Evolutionary conservation across 1,140 invertebrate genomes (phyloP).

Genomic region (Lepidotrigona ventralis): DNA sequence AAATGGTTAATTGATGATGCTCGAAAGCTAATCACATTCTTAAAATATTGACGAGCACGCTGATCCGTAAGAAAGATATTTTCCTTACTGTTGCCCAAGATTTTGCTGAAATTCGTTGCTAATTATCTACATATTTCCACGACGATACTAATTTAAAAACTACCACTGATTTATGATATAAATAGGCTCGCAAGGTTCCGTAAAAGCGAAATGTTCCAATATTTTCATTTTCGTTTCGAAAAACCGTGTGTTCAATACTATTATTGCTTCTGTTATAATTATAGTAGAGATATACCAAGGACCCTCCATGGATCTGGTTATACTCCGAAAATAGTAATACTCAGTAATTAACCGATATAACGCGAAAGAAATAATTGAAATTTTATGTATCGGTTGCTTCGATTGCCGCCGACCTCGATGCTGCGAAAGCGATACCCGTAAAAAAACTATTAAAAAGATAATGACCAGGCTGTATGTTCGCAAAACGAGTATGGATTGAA

Average conservation of each 20-base stretch:
- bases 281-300: not conserved
- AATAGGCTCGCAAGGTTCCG: slow-evolving; percentile 29
- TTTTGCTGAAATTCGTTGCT: not conserved
- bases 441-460: slow-evolving; percentile 6
- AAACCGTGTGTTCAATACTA: too few species aligned
- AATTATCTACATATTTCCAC: not conserved
- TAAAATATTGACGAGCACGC: not conserved
- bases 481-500: slow-evolving; percentile 1
- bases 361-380: slow-evolving; percentile 20
- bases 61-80: slow-evolving; percentile 25
- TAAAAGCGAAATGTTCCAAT: too few species aligned
- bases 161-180: slow-evolving; percentile 45
- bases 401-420: not conserved
- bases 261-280: too few species aligned
- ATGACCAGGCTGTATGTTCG: not conserved
- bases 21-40: slow-evolving; percentile 20
- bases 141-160: not conserved
- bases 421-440: not conserved
- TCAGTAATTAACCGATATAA: slow-evolving; percentile 9
- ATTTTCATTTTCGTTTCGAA: too few species aligned
- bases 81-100: not conserved
- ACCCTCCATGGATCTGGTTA: not conserved
- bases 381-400: not conserved
- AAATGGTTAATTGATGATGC: not conserved
- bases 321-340: slow-evolving; percentile 36